These are phyloP conservation scores for Dicycla oo DNA, from an alignment of 2,888 invertebrate species.

Conservation along the genomic window DNA sequence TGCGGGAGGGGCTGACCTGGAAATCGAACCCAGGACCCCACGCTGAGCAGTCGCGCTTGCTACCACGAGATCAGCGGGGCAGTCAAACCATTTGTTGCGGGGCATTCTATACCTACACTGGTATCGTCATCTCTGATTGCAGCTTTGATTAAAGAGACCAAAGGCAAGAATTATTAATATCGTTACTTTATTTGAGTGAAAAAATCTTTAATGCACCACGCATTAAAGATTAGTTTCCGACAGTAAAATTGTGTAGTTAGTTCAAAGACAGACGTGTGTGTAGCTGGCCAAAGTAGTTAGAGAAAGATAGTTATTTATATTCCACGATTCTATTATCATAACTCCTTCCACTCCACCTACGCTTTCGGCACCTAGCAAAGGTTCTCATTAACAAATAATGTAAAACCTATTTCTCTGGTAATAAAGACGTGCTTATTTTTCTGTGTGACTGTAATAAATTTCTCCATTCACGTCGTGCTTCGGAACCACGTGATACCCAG, in stretches of 20 bases:
- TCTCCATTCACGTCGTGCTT: slow-evolving; percentile 70
- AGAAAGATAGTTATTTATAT: slow-evolving; percentile 1
- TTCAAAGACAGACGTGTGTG: not conserved
- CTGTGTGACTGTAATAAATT: slow-evolving; percentile 72
- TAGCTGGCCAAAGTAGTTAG: too few relatives aligned
- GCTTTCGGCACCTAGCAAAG: slow-evolving; percentile 20
- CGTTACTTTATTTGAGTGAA: not conserved
- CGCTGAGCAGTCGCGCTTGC: too few relatives aligned
- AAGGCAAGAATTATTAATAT: not conserved
- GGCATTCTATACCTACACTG: slow-evolving; percentile 4
- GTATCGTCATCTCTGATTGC: not conserved
- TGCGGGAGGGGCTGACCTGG: too few relatives aligned
- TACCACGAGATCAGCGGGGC: too few relatives aligned
- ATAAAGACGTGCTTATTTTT: slow-evolving; percentile 68
- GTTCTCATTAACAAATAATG: slow-evolving; percentile 47
- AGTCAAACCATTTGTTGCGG: too few relatives aligned
- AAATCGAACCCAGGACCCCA: too few relatives aligned
- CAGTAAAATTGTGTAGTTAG: not conserved
- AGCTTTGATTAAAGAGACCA: not conserved
- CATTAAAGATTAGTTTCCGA: not conserved
- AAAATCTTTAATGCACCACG: too few relatives aligned
- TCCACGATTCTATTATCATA: slow-evolving; percentile 10
- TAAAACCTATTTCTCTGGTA: slow-evolving; percentile 43
- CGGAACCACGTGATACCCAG: slow-evolving; percentile 69
- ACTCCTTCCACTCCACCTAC: not conserved